Conservation (phyloP, 1,140 invertebrate species). For the Trichonephila clavipes region DNA sequence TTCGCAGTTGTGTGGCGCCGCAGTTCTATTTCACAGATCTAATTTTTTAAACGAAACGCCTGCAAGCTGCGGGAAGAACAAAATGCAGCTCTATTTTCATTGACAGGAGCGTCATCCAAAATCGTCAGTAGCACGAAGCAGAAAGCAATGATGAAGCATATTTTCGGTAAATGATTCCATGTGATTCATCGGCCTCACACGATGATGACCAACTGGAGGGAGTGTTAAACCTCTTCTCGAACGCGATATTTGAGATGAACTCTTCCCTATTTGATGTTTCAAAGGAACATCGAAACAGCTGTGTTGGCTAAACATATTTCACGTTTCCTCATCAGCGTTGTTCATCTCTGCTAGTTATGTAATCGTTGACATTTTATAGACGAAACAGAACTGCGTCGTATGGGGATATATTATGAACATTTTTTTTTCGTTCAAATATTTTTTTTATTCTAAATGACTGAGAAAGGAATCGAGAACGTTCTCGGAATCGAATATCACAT, state of each 20-base stretch:
- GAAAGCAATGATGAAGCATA: conserved; percentile 46
- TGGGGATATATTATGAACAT: not conserved
- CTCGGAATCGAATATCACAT: not conserved
- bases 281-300: conserved; percentile 17
- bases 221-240: conserved; percentile 14
- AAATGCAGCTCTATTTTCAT: conserved; percentile 47
- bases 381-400: conserved; percentile 4
- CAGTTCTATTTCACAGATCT: not conserved
- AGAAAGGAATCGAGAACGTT: not conserved
- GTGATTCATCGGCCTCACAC: conserved; percentile 61
- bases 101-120: conserved; percentile 10
- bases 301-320: conserved; percentile 12
- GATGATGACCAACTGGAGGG: conserved; percentile 43
- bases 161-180: conserved; percentile 58
- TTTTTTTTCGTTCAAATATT: too few relatives aligned
- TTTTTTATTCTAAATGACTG: not conserved
- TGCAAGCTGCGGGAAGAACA: conserved; percentile 24
- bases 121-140: not conserved
- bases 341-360: not conserved
- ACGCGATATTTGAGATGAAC: conserved; percentile 17
- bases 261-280: conserved; percentile 7
- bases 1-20: not conserved
- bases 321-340: not conserved
- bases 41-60: conserved; percentile 26
- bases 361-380: conserved; percentile 5